These are phyloP conservation scores for Priocnemis perturbator DNA, from an alignment of 2,888 invertebrate species.

Conservation along the genomic window DNA sequence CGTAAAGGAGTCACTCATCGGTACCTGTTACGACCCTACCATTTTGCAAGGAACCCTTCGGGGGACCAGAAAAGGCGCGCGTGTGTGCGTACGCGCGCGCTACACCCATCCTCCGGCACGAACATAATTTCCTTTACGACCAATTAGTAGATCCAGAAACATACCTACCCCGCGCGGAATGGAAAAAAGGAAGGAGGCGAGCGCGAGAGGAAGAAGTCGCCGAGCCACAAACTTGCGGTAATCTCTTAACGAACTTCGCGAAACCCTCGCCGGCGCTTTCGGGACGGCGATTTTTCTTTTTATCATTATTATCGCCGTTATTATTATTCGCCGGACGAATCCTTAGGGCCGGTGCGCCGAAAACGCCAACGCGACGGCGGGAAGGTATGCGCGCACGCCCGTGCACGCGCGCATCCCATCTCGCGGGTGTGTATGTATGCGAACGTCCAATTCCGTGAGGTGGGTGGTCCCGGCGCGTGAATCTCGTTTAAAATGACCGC, in stretches of 20 bases:
- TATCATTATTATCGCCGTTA: constrained; percentile 25
- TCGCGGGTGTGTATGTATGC: constrained; percentile 30
- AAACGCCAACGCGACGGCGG: constrained; percentile 34
- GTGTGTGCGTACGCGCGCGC: constrained; percentile 13
- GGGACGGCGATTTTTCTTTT: background rate
- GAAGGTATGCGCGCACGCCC: constrained; percentile 23
- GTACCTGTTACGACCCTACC: constrained; percentile 14
- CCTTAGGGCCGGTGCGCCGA: constrained; percentile 12
- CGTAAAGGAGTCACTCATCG: constrained; percentile 10
- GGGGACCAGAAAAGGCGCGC: constrained; percentile 12
- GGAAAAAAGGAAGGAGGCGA: constrained; percentile 34
- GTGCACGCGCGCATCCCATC: no score
- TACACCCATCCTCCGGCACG: constrained; percentile 24
- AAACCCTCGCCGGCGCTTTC: background rate
- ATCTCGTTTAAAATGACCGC: constrained; percentile 68
- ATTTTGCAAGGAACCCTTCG: constrained; percentile 25
- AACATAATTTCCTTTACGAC: constrained; percentile 63
- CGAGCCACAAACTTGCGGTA: constrained; percentile 33
- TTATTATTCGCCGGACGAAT: constrained; percentile 16
- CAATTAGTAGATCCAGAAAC: constrained; percentile 65
- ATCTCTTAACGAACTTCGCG: constrained; percentile 35
- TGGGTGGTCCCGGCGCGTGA: constrained; percentile 65
- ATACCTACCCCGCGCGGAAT: constrained; percentile 49
- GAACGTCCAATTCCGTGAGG: constrained; percentile 56
- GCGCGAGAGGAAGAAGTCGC: constrained; percentile 23